phyloP scores from a whole-genome alignment of 2,797 vertebrate genomes.

The Dendrocincla fuliginosa region DNA sequence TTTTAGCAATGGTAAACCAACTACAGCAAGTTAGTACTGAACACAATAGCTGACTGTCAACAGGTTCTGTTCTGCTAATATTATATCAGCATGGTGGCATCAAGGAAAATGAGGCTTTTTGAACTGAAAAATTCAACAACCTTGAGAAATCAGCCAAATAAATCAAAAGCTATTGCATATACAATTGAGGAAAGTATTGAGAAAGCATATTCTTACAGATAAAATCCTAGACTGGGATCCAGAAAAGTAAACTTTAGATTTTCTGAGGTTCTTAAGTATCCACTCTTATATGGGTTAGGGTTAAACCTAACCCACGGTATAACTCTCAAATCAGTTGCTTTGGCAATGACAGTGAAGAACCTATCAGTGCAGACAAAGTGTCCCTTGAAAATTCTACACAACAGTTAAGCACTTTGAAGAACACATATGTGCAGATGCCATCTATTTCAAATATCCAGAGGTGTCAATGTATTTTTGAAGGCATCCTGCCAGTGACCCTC shows the following conservation, averaged over 20 bases:
- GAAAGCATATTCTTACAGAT: background rate
- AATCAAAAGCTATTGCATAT: background rate
- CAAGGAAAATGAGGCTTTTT: slow-evolving; percentile 2
- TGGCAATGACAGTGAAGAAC: background rate
- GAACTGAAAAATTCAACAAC: background rate
- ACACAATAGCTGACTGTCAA: slow-evolving; percentile 58
- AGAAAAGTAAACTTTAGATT: background rate
- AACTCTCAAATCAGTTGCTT: background rate
- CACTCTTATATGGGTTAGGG: too few species aligned
- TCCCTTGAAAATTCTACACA: background rate
- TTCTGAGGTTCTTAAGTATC: background rate
- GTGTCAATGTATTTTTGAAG: background rate
- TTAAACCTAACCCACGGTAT: too few species aligned
- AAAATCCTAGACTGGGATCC: background rate
- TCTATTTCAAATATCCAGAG: background rate
- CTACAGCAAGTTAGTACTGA: slow-evolving; percentile 59
- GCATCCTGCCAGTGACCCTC: background rate
- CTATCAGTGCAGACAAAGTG: background rate
- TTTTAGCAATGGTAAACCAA: slow-evolving; percentile 50
- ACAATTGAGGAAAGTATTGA: background rate
- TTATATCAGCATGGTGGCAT: slow-evolving; percentile 9
- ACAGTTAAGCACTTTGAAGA: background rate
- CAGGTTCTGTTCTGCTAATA: slow-evolving; percentile 43
- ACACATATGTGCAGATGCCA: background rate
- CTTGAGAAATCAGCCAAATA: background rate